Conservation (phyloP, 1,140 invertebrate species). For the Drosophila arawakana region DNA sequence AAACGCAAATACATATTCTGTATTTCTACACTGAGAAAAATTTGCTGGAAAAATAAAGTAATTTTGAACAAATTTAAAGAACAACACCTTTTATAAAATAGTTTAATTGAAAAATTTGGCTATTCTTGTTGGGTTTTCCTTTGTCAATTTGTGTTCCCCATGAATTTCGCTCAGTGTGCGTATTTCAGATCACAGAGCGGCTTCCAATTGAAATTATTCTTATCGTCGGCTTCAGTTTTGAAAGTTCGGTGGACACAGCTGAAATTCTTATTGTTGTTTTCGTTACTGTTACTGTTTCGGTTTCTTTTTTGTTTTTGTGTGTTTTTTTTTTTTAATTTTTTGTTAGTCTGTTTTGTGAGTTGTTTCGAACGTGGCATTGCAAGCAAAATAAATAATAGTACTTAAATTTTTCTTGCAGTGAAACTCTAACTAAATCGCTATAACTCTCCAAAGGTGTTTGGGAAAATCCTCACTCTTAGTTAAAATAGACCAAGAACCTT, state of each 20-base stretch:
- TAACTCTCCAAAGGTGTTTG: constrained; percentile 64
- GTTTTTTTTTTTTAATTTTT: constrained; percentile 19
- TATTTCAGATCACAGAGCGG: constrained; percentile 3
- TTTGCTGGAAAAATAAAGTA: no score
- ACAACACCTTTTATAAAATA: not conserved
- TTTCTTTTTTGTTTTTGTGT: constrained; percentile 41
- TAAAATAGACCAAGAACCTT: constrained; percentile 42
- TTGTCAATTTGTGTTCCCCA: not conserved
- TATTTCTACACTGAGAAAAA: constrained; percentile 49
- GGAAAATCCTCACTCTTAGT: constrained; percentile 31
- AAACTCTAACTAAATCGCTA: constrained; percentile 57
- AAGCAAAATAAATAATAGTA: constrained; percentile 52
- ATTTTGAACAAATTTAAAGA: not conserved
- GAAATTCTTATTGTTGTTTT: constrained; percentile 58
- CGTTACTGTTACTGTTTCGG: constrained; percentile 20
- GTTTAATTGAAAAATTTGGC: not conserved
- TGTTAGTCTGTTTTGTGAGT: constrained; percentile 45
- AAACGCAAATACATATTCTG: constrained; percentile 42
- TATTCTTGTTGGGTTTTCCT: not conserved
- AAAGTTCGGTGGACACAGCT: constrained; percentile 70
- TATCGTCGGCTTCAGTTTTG: constrained; percentile 45
- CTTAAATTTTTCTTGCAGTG: constrained; percentile 72
- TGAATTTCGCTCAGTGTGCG: constrained; percentile 27
- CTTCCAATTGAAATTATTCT: constrained; percentile 23
- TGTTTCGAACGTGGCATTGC: constrained; percentile 56